Conservation (phyloP, 2,797 vertebrate species). For the Eleutherodactylus coqui region DNA sequence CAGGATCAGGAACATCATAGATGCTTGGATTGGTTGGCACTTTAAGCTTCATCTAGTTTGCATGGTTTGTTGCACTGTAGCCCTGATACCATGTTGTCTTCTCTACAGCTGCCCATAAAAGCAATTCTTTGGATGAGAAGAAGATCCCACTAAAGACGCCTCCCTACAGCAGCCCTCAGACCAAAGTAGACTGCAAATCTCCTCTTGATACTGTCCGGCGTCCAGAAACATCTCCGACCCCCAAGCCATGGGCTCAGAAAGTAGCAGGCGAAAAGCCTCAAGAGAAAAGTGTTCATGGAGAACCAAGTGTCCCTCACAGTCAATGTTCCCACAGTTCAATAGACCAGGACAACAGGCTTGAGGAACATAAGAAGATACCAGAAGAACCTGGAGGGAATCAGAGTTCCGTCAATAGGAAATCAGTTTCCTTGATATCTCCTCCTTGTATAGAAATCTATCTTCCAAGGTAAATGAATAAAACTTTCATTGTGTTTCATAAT, state of each 20-base stretch:
- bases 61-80: neutral
- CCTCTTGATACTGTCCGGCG: slow-evolving; percentile 42
- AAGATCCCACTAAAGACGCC: slow-evolving; percentile 64
- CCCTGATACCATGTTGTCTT: neutral
- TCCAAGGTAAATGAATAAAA: slow-evolving; percentile 68
- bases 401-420: neutral
- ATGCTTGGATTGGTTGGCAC: neutral
- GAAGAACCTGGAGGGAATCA: slow-evolving; percentile 20
- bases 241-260: slow-evolving; percentile 63
- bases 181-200: slow-evolving; percentile 57
- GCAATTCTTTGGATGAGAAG: slow-evolving; percentile 63
- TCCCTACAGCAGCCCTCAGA: neutral
- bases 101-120: slow-evolving; percentile 64
- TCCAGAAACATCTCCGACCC: slow-evolving; percentile 51
- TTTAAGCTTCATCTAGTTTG: neutral
- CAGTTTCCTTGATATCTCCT: slow-evolving; percentile 50
- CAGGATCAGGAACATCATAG: too few relatives aligned
- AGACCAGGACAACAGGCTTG: slow-evolving; percentile 4
- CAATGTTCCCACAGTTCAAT: neutral
- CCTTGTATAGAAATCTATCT: slow-evolving; percentile 63
- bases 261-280: neutral
- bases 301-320: neutral
- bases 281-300: neutral
- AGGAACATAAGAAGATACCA: slow-evolving; percentile 34
- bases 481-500: neutral